Evolutionary conservation across 1,140 invertebrate species (phyloP), one percentile per base, ranked within the genome.

Genomic region (Nasonia vitripennis): DNA sequence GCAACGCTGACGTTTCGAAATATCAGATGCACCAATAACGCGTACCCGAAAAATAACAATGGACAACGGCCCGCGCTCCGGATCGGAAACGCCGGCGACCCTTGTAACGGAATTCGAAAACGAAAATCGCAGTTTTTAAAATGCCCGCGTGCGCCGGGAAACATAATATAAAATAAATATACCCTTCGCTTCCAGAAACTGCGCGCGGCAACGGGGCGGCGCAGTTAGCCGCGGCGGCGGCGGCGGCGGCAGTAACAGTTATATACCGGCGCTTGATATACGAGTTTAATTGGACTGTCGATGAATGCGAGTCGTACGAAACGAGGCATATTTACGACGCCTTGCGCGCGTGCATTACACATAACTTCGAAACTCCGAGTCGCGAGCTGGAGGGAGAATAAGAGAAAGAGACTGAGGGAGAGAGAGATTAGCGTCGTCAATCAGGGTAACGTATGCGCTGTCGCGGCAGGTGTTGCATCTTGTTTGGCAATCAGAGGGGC

Each of bases 211-310:
- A 45, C 41, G 41, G 9, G 10, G 41, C 55, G 20, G 55, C 17
- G 55, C 70, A 71, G 23, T 71, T 71, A 31, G 70, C 70, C 70
- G 17, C 23, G 23, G 45, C 48, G 11, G 70, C 23, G 23, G 45
- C 48, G 11, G 70, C 70, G 27, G 17, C 23, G 23, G 45, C 27
- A 62, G 77, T 14, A 62, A 23, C 62, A 80, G 20, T 80, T 80
- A 48, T 37, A n/a, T 37, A n/a, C 37, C 27, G 73, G 34, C 70
- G 48, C 23, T 74, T 82, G 80, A 82, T 82, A 82, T 82, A 74
- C 55, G 70, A 82, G 12, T 82, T 82, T 82, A 82, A 82, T 82
- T 74, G 70, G 23, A 51, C 23, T 74, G 27, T 82, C 80, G 80
- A 82, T 55, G 41, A 73, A 55, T 17, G 27, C 23, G 45, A 34